Evolutionary conservation across 2,113 vertebrate genomes (phyloP).

Genomic region (Atherinomorus stipes): DNA sequence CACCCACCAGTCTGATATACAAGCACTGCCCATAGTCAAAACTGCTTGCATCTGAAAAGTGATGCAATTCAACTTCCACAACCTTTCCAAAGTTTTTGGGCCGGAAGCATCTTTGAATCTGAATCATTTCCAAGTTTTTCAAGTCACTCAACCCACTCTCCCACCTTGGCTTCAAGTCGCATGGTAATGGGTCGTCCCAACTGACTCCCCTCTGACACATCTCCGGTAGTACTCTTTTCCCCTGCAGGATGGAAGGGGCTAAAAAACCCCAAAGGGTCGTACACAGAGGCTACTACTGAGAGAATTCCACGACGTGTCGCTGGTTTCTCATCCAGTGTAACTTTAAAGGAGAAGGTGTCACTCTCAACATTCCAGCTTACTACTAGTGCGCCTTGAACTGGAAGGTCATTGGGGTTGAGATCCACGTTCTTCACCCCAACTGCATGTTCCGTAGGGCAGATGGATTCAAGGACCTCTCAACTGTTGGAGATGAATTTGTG

Average conservation of each 20-base stretch:
- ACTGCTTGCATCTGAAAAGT: slow-evolving; percentile 9
- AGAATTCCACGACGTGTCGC: not conserved
- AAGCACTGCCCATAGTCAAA: not conserved
- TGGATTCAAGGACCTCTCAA: not conserved
- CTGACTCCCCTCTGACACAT: not conserved
- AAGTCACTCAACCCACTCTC: not conserved
- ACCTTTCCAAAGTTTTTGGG: not conserved
- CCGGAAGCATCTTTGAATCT: not conserved
- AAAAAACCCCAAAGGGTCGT: not conserved
- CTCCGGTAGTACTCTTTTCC: not conserved
- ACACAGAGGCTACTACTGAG: not conserved
- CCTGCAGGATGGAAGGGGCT: not conserved
- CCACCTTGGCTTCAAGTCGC: not conserved
- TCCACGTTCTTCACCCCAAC: not conserved
- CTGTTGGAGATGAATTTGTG: slow-evolving; percentile 6
- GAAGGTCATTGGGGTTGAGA: not conserved
- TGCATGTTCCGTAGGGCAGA: not conserved
- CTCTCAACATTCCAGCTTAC: not conserved
- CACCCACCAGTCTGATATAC: too few relatives aligned
- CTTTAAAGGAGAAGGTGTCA: not conserved
- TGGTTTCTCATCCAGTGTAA: not conserved
- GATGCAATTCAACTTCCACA: not conserved
- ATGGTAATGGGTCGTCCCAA: not conserved
- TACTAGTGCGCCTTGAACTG: not conserved
- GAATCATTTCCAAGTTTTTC: not conserved